These are phyloP conservation scores for Plestiodon gilberti DNA, from an alignment of 2,113 vertebrate species.

Conservation along the genomic window DNA sequence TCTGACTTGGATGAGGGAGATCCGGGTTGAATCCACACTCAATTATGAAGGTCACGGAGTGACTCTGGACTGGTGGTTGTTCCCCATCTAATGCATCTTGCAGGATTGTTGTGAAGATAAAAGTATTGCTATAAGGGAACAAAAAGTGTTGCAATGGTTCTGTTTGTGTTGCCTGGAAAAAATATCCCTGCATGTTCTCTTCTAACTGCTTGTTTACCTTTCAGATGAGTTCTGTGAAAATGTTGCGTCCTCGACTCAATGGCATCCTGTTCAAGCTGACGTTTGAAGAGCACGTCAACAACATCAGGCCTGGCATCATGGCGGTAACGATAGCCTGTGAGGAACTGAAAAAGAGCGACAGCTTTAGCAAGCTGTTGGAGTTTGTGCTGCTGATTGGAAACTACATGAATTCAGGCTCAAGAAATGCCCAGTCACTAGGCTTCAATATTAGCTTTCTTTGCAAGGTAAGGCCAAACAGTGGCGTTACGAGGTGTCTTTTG, in stretches of 20 bases:
- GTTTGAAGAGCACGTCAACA: slow-evolving; percentile 96
- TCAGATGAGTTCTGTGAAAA: slow-evolving; percentile 96
- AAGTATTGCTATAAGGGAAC: no score
- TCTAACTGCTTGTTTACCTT: slow-evolving; percentile 6
- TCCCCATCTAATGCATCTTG: no score
- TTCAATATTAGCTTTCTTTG: slow-evolving; percentile 95
- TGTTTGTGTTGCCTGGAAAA: rapidly evolving
- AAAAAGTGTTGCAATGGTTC: not conserved
- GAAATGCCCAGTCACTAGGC: slow-evolving; percentile 95
- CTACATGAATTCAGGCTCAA: slow-evolving; percentile 98
- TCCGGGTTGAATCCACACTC: no score
- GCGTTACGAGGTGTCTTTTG: not conserved
- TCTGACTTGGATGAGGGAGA: no score
- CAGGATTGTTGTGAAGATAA: no score
- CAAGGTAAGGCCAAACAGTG: slow-evolving; percentile 82
- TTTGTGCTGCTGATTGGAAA: slow-evolving; percentile 93
- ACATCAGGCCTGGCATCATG: slow-evolving; percentile 96
- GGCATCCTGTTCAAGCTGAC: slow-evolving; percentile 93
- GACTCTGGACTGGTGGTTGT: no score
- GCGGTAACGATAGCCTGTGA: slow-evolving; percentile 95
- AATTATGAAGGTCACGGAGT: no score
- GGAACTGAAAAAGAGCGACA: slow-evolving; percentile 95
- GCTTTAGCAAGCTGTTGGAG: slow-evolving; percentile 87
- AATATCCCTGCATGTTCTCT: not conserved
- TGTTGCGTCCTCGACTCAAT: slow-evolving; percentile 88